A percentile compares a stretch with the other conserved stretches of the same genome.
phyloP scores from a whole-genome alignment of 2,888 invertebrate genomes.

The Cephus pygmeus region DNA sequence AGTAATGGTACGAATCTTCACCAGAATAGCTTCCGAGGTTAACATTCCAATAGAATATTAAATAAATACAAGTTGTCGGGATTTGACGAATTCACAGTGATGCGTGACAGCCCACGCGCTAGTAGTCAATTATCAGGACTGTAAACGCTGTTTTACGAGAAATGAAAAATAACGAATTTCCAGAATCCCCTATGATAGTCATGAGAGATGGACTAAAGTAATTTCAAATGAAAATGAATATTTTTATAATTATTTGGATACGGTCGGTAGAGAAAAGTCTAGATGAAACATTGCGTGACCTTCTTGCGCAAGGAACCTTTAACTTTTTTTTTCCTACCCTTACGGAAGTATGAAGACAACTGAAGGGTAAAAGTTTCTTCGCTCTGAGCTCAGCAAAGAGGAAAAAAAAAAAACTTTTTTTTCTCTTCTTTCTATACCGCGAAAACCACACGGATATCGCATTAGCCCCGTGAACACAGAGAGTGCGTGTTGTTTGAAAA shows the following conservation, averaged over 20 bases:
- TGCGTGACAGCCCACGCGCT: not conserved
- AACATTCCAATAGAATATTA: not conserved
- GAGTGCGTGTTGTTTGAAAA: not conserved
- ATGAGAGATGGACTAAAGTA: not conserved
- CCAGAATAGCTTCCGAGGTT: not conserved
- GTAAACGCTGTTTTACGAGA: no score
- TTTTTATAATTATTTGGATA: not conserved
- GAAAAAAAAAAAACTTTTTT: not conserved
- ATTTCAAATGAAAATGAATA: not conserved
- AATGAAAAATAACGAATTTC: not conserved
- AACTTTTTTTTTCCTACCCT: not conserved
- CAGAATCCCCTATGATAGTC: not conserved
- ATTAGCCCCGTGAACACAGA: not conserved
- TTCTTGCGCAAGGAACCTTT: not conserved
- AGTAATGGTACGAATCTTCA: not conserved
- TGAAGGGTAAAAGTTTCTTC: not conserved
- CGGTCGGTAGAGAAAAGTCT: not conserved
- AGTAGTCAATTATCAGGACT: not conserved
- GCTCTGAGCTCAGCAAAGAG: not conserved
- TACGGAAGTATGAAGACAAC: not conserved
- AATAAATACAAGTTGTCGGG: not conserved
- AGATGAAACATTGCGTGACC: no score
- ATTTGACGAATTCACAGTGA: not conserved
- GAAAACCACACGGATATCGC: not conserved
- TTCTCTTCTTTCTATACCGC: not conserved